Percentiles rank a stretch among this genome's conserved stretches.
Conservation (phyloP, 2,113 vertebrate genomes). For the Brachypteracias leptosomus region DNA sequence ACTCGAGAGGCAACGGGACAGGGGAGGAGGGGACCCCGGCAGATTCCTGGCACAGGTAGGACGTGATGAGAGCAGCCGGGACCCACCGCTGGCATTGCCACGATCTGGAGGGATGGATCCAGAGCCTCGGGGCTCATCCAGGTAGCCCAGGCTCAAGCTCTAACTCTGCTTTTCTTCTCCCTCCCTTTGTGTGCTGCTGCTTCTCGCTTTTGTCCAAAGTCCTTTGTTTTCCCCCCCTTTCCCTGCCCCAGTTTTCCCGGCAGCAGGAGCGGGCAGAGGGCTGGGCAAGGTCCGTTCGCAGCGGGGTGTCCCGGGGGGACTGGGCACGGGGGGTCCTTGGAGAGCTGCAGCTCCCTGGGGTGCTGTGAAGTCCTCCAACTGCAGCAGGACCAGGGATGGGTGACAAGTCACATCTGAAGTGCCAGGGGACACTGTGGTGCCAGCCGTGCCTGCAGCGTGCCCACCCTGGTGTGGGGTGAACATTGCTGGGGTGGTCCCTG, state of each 20-base stretch:
- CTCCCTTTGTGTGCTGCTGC: background rate
- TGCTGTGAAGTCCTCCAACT: fast-evolving
- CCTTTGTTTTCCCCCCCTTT: background rate
- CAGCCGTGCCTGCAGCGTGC: background rate
- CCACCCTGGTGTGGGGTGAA: background rate
- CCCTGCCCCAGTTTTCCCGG: background rate
- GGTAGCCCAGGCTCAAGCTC: background rate
- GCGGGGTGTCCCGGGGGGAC: no score
- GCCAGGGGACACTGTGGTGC: background rate
- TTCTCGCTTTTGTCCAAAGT: background rate
- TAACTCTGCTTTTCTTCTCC: background rate
- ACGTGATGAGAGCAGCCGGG: background rate
- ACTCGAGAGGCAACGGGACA: background rate
- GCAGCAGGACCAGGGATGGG: background rate
- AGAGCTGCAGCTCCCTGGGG: background rate
- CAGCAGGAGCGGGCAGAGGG: background rate
- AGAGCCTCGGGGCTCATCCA: background rate
- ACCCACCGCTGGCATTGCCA: background rate
- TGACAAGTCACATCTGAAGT: background rate
- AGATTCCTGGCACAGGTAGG: background rate
- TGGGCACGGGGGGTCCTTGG: fast-evolving
- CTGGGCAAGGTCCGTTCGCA: background rate
- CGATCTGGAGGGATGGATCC: fast-evolving
- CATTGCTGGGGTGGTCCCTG: background rate
- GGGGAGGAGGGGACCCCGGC: fast-evolving